phyloP scores from a whole-genome alignment of 2,113 vertebrate genomes.

The Cettia cetti region DNA sequence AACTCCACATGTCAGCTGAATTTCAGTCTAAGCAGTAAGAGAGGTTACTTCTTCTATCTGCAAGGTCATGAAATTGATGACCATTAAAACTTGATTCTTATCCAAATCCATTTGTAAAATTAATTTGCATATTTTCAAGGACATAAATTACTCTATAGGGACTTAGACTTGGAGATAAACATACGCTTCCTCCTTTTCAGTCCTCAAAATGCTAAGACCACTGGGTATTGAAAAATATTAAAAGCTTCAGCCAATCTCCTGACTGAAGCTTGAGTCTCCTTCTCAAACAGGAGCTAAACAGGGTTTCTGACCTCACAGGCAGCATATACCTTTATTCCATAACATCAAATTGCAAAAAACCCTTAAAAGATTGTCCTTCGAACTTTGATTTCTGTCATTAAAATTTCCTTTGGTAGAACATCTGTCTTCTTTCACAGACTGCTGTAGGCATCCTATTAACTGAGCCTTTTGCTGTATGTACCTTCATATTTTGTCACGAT shows the following conservation, averaged over 20 bases:
- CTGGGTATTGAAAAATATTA: neutral
- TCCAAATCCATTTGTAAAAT: constrained; percentile 45
- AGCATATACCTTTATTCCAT: neutral
- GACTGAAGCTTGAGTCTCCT: neutral
- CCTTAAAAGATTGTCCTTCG: neutral
- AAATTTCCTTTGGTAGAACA: neutral
- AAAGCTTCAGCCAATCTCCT: neutral
- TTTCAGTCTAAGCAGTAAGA: neutral
- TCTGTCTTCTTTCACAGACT: neutral
- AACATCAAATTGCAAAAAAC: neutral
- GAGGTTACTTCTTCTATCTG: neutral
- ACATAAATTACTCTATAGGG: neutral
- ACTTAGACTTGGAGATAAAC: neutral
- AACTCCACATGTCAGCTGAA: neutral
- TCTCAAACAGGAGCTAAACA: neutral
- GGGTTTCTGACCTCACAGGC: neutral
- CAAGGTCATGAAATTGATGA: constrained; percentile 20
- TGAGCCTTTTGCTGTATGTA: neutral
- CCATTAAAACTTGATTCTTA: neutral
- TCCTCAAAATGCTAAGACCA: neutral
- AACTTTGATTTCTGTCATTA: neutral
- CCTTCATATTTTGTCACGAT: neutral
- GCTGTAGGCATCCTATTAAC: neutral
- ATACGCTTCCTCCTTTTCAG: neutral
- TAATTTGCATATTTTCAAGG: constrained; percentile 25